These are phyloP conservation scores for Hypomecis punctinalis DNA, from an alignment of 2,888 invertebrate species.

Conservation along the genomic window DNA sequence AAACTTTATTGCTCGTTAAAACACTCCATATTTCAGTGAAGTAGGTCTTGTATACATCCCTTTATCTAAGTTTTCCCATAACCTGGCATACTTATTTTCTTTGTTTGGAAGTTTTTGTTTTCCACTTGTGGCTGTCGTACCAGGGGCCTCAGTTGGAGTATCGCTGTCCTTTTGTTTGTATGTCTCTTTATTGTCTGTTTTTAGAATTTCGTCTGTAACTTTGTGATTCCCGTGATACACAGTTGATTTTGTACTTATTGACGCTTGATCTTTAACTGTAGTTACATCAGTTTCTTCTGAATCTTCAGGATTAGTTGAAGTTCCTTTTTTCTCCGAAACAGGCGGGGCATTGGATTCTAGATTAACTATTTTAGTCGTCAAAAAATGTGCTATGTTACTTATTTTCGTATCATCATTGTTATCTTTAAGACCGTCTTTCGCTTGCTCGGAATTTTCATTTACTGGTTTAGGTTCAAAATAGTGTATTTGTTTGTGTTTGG, in stretches of 20 bases:
- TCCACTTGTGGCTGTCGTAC: background rate
- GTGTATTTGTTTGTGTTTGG: background rate
- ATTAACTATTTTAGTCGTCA: background rate
- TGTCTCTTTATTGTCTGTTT: background rate
- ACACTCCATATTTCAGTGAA: background rate
- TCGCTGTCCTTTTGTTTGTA: background rate
- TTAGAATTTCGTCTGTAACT: background rate
- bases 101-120: background rate
- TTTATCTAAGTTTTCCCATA: background rate
- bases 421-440: background rate
- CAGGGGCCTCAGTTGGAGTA: too few relatives aligned
- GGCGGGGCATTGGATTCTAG: background rate
- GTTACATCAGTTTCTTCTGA: background rate
- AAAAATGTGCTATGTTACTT: background rate
- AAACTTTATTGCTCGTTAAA: background rate
- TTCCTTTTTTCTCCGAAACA: background rate
- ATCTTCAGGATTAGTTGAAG: background rate
- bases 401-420: background rate
- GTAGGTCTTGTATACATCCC: background rate
- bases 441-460: background rate
- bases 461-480: background rate
- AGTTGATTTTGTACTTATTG: slow-evolving; percentile 6
- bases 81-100: background rate
- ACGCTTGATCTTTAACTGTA: background rate
- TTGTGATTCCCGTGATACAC: background rate